Conservation (phyloP, 2,888 invertebrate species). For the Apodemia duryi region DNA sequence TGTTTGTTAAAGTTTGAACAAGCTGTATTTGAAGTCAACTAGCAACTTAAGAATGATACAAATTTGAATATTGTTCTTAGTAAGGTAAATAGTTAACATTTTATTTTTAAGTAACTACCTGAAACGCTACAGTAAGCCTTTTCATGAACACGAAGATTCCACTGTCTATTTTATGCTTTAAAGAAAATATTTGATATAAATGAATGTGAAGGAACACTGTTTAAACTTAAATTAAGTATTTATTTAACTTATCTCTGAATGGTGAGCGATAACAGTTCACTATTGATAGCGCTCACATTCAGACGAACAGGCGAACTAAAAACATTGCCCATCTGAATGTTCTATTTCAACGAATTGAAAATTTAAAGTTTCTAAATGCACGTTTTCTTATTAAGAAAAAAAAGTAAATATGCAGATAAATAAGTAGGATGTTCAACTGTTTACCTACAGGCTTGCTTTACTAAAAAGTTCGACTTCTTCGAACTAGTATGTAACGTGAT, state of each 20-base stretch:
- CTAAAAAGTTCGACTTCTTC: too few relatives aligned
- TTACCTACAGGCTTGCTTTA: too few relatives aligned
- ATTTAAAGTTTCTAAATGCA: too few relatives aligned
- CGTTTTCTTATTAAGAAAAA: too few relatives aligned
- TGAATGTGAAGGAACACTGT: background rate
- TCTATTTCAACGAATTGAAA: too few relatives aligned
- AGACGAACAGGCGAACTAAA: slow-evolving; percentile 22
- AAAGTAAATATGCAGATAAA: too few relatives aligned
- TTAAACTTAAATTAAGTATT: slow-evolving; percentile 8
- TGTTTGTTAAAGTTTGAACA: too few relatives aligned
- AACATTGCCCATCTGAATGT: slow-evolving; percentile 25
- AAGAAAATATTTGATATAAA: background rate
- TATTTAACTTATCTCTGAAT: slow-evolving; percentile 2
- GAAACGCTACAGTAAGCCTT: background rate
- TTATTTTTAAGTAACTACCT: background rate
- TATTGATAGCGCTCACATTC: background rate
- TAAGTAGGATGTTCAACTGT: too few relatives aligned
- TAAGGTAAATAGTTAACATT: background rate
- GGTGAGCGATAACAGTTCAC: background rate
- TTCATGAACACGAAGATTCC: slow-evolving; percentile 5
- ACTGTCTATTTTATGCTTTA: slow-evolving; percentile 3
- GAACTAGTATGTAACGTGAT: too few relatives aligned
- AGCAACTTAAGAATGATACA: background rate
- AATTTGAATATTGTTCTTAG: background rate
- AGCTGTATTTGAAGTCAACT: too few relatives aligned